Conservation (phyloP, 2,888 invertebrate genomes). For the Cynaeus angustus region DNA sequence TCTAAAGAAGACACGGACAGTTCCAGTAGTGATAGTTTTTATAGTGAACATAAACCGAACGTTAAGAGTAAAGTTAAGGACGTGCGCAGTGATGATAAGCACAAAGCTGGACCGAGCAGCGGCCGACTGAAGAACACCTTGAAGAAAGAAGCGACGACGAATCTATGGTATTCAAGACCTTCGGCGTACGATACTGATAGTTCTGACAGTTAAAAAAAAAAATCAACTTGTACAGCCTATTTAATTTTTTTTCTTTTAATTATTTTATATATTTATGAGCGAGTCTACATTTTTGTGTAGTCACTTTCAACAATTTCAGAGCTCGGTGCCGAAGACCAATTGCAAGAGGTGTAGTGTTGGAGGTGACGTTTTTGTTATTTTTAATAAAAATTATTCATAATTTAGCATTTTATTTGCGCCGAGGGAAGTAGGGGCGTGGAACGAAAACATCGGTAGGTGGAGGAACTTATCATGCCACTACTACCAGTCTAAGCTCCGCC, state of each 20-base stretch:
- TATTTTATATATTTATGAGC: constrained; percentile 38
- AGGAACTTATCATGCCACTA: too few species aligned
- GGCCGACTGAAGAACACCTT: constrained; percentile 49
- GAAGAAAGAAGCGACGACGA: constrained; percentile 54
- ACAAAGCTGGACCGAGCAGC: constrained; percentile 51
- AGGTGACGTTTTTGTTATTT: constrained; percentile 26
- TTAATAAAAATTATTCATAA: constrained; percentile 20
- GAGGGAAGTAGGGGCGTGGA: too few species aligned
- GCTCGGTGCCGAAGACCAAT: not conserved
- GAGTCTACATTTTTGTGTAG: constrained; percentile 5
- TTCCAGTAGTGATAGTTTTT: constrained; percentile 35
- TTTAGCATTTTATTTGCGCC: not conserved
- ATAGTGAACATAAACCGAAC: constrained; percentile 44
- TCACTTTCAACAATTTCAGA: constrained; percentile 6
- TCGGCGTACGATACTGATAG: constrained; percentile 55
- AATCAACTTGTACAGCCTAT: constrained; percentile 24
- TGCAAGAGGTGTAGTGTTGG: constrained; percentile 14
- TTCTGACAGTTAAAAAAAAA: constrained; percentile 49
- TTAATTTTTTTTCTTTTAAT: constrained; percentile 22
- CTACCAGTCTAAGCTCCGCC: too few species aligned
- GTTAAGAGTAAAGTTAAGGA: constrained; percentile 49
- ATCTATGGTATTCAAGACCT: constrained; percentile 56
- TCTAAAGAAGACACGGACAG: constrained; percentile 17
- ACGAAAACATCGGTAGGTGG: too few species aligned
- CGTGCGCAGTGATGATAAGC: constrained; percentile 31